Evolutionary conservation across 2,797 vertebrate genomes (phyloP), one percentile per base, ranked within the genome.

Genomic region (Hypotaenidia philippensis): DNA sequence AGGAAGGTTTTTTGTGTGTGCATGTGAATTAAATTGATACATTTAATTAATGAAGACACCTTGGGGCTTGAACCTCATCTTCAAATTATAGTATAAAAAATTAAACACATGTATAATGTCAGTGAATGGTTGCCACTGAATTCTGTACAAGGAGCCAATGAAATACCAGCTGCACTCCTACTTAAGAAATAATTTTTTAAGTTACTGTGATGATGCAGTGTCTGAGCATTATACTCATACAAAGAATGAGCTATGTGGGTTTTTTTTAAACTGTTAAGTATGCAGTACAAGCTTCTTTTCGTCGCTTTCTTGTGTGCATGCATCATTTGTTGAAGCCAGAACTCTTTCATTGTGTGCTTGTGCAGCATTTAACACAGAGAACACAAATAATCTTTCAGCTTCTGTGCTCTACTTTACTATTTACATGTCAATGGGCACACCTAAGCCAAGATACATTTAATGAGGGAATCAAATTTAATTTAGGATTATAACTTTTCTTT

Each of bases 51-150:
- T 78, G 60, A 95, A 93, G 95, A 87, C 26, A 95, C 83, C 77
- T 95, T 88, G 36, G 63, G 92, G 83, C 89, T 95, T 0, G 1
- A 89, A 47, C 52, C 57, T 95, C 38, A 22, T 87, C 61, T 91
- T 92, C 64, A 90, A 95, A 95, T 96, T 83, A 92, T 68, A 72
- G 70, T 69, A 95, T 96, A 90, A 96, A 96, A 96, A 74, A 93
- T 94, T 82, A 71, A 93, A 74, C 70, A 50, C 49, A 12, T 78
- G 11, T 95, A 60, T 75, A 89, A 92, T 74, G 20, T 60, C 52
- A 53, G 38, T 84, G 84, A 93, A 89, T 25, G 14, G 13, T 92
- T 95, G 32, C 76, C 64, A 89, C 31, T 59, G 52, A 85, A 95
- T 89, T 83, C 34, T 80, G 23, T 75, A 65, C 83, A 83, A 90